Evolutionary conservation across 2,113 vertebrate species (phyloP), one percentile per base, ranked within the genome.

Genomic region (Syngnathus floridae): DNA sequence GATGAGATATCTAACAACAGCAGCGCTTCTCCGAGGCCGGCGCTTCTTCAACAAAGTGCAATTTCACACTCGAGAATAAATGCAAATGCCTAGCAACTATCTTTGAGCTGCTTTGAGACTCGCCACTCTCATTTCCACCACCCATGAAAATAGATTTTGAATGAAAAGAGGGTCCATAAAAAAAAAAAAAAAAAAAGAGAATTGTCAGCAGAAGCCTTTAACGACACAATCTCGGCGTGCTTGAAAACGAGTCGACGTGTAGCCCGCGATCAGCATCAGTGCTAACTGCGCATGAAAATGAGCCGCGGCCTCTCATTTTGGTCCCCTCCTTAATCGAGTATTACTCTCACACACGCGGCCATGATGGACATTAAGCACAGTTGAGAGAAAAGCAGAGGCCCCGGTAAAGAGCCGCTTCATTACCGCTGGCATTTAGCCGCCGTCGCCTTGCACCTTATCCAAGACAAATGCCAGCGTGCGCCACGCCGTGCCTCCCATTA

Each of bases 391-490:
- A 49, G 59, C 71, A 57, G 67, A 64, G 72, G 54, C 73, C 62
- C 71, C 72, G 51, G 66, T 54, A 58, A 67, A 45, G 67, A 77
- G 81, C 72, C 65, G 79, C 85, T 90, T 90, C 84, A 90, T 89
- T 90, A 87, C 78, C 73, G 76, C 62, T 89, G 87, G 86, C 88
- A 90, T 91, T 91, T 89, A 90, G 77, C 79, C 67, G 66, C 66
- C 64, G 48, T 78, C 84, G 74, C 83, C 71, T 72, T 72, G 76
- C 73, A 82, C 84, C 78, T 78, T 80, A 77, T 69, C 71, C 72
- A 82, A 84, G 85, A 88, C 81, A 90, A 89, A 90, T 87, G 84
- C 78, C 85, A 82, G 60, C 67, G 70, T 78, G 81, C 70, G 31
- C 78, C 77, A 70, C 78, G 71, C 55, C 11, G 49, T 75, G 51